Evolutionary conservation across 2,113 vertebrate genomes (phyloP).

Genomic region (Cephalophus harveyi): DNA sequence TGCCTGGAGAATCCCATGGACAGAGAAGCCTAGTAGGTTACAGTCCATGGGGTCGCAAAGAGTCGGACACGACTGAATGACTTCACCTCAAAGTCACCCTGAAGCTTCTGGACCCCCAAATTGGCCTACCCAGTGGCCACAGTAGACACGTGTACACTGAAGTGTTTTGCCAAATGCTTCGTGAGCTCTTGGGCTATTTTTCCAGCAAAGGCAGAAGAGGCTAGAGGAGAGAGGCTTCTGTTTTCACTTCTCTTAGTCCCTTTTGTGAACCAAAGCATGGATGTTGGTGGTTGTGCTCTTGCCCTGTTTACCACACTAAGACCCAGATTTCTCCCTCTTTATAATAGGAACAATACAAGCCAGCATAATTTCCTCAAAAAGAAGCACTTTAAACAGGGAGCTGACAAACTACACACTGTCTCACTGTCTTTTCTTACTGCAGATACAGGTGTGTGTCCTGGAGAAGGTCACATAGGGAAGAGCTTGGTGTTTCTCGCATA

Average conservation of each 20-base stretch:
- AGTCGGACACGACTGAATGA: too few relatives aligned
- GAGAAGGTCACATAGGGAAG: background rate
- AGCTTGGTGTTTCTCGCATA: background rate
- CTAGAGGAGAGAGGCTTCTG: background rate
- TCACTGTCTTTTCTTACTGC: background rate
- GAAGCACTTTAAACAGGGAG: background rate
- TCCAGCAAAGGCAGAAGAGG: background rate
- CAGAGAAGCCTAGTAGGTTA: too few relatives aligned
- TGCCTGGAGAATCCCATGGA: too few relatives aligned
- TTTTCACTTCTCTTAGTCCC: background rate
- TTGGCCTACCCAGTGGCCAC: rapidly evolving
- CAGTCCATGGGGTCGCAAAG: too few relatives aligned
- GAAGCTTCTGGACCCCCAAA: background rate
- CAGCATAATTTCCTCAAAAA: background rate
- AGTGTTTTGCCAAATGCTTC: background rate
- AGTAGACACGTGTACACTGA: background rate
- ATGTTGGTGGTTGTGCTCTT: background rate
- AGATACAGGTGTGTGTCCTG: background rate
- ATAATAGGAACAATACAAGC: background rate
- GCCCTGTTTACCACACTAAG: background rate
- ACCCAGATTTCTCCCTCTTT: background rate
- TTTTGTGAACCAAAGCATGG: background rate
- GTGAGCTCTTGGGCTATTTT: background rate
- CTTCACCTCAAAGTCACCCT: background rate
- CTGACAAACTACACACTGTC: background rate